phyloP scores from a whole-genome alignment of 2,797 vertebrate species.

The Phaenicophaeus curvirostris region DNA sequence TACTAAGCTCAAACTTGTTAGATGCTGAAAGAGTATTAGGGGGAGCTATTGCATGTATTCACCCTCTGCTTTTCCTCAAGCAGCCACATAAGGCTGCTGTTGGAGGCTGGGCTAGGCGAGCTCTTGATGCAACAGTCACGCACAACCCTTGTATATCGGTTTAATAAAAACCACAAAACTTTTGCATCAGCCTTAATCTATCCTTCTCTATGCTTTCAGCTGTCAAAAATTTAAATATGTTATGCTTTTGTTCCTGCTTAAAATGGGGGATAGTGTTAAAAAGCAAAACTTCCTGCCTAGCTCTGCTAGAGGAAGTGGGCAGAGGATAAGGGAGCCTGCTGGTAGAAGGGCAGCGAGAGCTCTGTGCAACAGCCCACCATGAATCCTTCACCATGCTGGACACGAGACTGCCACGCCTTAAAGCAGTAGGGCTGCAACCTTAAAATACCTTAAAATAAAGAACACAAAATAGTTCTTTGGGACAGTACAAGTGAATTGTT shows the following conservation, averaged over 20 bases:
- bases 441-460: background rate
- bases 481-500: background rate
- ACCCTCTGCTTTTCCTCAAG: background rate
- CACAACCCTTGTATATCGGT: background rate
- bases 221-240: background rate
- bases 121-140: background rate
- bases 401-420: background rate
- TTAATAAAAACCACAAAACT: background rate
- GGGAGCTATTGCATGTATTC: slow-evolving; percentile 18
- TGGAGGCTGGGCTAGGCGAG: background rate
- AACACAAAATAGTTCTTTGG: background rate
- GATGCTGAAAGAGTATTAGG: slow-evolving; percentile 32
- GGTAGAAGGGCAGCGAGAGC: background rate
- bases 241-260: background rate
- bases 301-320: slow-evolving; percentile 13
- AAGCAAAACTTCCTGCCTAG: slow-evolving; percentile 37
- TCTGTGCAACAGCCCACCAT: fast-evolving
- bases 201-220: background rate
- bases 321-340: background rate
- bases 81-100: background rate
- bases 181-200: background rate
- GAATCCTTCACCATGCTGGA: fast-evolving
- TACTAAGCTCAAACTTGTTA: background rate
- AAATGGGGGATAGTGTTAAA: slow-evolving; percentile 22
- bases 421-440: background rate